A percentile compares a stretch with the other conserved stretches of the same genome.
These are phyloP conservation scores for Ichneumoninae sp. DNA, from an alignment of 2,888 invertebrate genomes.

Conservation along the genomic window DNA sequence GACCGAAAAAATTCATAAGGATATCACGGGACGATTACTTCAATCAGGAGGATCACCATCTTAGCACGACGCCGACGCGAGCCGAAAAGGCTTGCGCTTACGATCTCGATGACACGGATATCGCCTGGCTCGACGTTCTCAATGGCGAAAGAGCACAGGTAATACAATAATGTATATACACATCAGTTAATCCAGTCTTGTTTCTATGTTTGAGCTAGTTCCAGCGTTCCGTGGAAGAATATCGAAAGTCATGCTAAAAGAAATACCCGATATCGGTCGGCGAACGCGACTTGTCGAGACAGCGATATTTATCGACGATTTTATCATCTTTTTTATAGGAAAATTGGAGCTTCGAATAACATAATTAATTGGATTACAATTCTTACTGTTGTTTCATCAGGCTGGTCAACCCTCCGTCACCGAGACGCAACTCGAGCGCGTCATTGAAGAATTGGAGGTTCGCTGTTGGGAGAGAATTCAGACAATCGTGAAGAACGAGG, in stretches of 20 bases:
- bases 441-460: constrained; percentile 96
- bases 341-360: background rate
- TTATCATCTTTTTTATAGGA: background rate
- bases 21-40: constrained; percentile 95
- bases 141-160: constrained; percentile 94
- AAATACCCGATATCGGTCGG: background rate
- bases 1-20: constrained; percentile 96
- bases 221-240: background rate
- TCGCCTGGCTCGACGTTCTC: constrained; percentile 93
- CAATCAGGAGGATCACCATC: constrained; percentile 92
- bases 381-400: constrained; percentile 69
- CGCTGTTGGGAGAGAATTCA: constrained; percentile 97
- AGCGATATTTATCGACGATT: background rate
- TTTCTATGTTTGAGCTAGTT: background rate
- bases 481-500: constrained; percentile 95
- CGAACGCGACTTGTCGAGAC: background rate
- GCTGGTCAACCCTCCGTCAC: constrained; percentile 90
- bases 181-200: background rate
- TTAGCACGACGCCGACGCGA: constrained; percentile 93
- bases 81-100: constrained; percentile 97
- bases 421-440: constrained; percentile 95
- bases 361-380: constrained; percentile 14
- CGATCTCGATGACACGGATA: constrained; percentile 97
- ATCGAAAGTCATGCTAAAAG: background rate
- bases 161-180: constrained; percentile 44